Percentiles rank a stretch among this genome's conserved stretches.
Conservation (phyloP, 2,888 invertebrate species). For the Perdita meconis region DNA sequence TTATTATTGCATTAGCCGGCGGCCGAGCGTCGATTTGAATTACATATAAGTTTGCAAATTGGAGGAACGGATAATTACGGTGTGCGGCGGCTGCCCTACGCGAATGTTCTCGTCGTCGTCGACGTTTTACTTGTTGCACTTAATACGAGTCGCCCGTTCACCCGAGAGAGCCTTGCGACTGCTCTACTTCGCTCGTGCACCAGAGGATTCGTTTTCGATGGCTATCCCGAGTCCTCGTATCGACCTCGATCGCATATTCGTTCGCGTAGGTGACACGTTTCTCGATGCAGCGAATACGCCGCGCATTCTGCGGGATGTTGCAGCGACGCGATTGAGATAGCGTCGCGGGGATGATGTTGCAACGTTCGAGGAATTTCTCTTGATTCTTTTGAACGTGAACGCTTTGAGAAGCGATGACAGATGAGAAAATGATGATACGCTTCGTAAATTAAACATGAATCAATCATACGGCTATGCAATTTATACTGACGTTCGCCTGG, state of each 20-base stretch:
- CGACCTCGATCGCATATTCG: too few species aligned
- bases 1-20: slow-evolving; percentile 71
- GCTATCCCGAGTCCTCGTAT: too few species aligned
- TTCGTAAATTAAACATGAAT: slow-evolving; percentile 49
- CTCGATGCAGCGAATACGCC: too few species aligned
- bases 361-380: too few species aligned
- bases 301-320: too few species aligned
- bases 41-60: slow-evolving; percentile 69
- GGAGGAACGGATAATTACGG: slow-evolving; percentile 71
- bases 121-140: not conserved
- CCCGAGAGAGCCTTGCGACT: not conserved
- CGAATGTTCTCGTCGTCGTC: slow-evolving; percentile 40
- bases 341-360: too few species aligned
- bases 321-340: too few species aligned
- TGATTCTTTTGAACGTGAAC: not conserved
- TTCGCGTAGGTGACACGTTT: too few species aligned
- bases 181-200: too few species aligned
- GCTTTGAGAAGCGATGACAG: slow-evolving; percentile 16
- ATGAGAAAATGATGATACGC: slow-evolving; percentile 57
- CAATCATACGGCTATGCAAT: slow-evolving; percentile 45
- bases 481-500: slow-evolving; percentile 13
- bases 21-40: slow-evolving; percentile 66
- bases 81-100: slow-evolving; percentile 38
- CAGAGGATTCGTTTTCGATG: too few species aligned
- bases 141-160: too few species aligned